phyloP scores from a whole-genome alignment of 2,113 vertebrate species.

The Ctenomys sociabilis region DNA sequence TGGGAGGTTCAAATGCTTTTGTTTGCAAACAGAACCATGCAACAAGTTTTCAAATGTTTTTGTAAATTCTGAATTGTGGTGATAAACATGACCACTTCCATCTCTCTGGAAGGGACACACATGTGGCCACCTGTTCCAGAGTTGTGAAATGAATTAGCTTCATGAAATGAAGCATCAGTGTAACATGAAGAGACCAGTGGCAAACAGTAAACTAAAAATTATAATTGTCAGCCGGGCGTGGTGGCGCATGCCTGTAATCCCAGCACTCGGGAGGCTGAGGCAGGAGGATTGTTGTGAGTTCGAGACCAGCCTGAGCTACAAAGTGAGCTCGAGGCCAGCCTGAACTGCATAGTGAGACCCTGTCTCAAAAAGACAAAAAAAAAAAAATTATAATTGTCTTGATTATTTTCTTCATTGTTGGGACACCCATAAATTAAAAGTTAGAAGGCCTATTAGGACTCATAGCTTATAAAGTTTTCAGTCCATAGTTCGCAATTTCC shows the following conservation, averaged over 20 bases:
- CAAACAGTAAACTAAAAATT: background rate
- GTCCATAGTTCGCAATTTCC: background rate
- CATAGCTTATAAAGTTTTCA: background rate
- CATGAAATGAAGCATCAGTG: background rate
- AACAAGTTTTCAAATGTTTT: background rate
- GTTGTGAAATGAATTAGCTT: background rate
- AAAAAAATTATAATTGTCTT: background rate
- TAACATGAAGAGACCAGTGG: background rate
- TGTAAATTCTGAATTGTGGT: background rate
- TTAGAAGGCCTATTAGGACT: background rate
- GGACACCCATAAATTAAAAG: background rate
- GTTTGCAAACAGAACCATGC: background rate
- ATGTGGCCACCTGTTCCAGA: background rate
- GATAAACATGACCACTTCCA: background rate
- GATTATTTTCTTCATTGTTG: background rate
- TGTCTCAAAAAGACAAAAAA: too few species aligned
- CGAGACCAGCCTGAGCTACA: too few species aligned
- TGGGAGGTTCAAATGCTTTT: background rate
- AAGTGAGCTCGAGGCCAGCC: too few species aligned
- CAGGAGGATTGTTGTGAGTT: too few species aligned
- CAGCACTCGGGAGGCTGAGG: too few species aligned
- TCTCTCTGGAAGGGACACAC: background rate
- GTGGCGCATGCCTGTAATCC: too few species aligned
- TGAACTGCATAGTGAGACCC: too few species aligned
- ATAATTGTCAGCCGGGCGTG: too few species aligned